Evolutionary conservation across 1,140 invertebrate species (phyloP).

Genomic region (Dolichoris vasculosae): DNA sequence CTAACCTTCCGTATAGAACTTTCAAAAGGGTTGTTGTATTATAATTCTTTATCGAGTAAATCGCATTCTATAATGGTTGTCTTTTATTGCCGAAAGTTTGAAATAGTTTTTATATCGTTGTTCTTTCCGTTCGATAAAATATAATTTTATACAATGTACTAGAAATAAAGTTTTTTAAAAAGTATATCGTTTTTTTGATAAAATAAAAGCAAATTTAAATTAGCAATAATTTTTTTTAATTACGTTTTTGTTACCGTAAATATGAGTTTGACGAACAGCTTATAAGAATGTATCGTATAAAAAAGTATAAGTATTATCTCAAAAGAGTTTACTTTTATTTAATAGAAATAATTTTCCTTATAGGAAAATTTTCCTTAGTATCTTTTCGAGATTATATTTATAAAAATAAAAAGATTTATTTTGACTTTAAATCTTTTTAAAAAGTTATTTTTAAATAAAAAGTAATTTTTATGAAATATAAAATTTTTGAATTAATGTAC

Average conservation of each 20-base stretch:
- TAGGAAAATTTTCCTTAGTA: too few species aligned
- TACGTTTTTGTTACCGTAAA: neutral
- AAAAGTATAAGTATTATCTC: too few species aligned
- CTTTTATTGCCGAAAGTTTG: neutral
- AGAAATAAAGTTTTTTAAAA: neutral
- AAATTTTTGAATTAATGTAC: neutral
- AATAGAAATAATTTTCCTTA: too few species aligned
- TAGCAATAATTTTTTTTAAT: too few species aligned
- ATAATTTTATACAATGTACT: neutral
- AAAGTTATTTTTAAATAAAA: neutral
- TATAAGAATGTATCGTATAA: too few species aligned
- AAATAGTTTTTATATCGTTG: too few species aligned
- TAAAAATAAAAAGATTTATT: too few species aligned
- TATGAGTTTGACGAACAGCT: neutral
- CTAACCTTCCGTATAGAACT: neutral
- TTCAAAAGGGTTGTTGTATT: neutral
- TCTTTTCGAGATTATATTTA: too few species aligned
- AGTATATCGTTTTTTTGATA: neutral
- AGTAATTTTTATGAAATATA: neutral
- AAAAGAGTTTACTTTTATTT: too few species aligned
- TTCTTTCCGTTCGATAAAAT: neutral
- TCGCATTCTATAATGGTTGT: neutral
- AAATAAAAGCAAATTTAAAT: too few species aligned
- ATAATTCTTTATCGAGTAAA: neutral
- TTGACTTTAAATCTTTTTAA: too few species aligned